These are phyloP conservation scores for Arenicola marina DNA, from an alignment of 2,888 invertebrate genomes.

Conservation along the genomic window DNA sequence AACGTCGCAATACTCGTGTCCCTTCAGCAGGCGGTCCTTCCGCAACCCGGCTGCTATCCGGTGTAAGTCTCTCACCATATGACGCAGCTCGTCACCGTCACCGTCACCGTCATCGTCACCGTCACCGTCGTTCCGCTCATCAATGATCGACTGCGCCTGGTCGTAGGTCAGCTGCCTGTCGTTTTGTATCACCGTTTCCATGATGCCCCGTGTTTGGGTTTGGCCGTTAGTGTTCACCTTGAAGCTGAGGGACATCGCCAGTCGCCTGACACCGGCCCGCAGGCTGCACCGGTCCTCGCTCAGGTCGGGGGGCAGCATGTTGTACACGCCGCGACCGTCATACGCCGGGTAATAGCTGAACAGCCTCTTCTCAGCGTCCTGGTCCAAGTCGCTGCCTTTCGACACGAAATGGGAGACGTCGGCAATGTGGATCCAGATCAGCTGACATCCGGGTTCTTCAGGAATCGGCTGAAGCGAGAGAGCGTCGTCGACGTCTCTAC, in stretches of 20 bases:
- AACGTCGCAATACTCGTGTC: conserved; percentile 39
- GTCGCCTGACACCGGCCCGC: conserved; percentile 61
- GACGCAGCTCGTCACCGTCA: background rate
- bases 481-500: conserved; percentile 93
- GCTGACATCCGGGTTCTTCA: conserved; percentile 68
- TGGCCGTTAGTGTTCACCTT: conserved; percentile 72
- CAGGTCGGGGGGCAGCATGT: conserved; percentile 90
- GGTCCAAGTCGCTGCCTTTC: conserved; percentile 70
- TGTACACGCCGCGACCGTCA: conserved; percentile 68
- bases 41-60: conserved; percentile 39
- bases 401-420: conserved; percentile 85
- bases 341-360: conserved; percentile 63
- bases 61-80: conserved; percentile 26
- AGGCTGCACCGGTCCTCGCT: conserved; percentile 68
- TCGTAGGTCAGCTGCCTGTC: too few species aligned
- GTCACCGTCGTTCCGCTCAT: too few species aligned
- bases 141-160: too few species aligned
- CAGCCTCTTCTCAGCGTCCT: conserved; percentile 76
- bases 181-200: too few species aligned
- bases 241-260: conserved; percentile 89
- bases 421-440: conserved; percentile 86
- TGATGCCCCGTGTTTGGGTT: conserved; percentile 32
- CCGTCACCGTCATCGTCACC: too few species aligned
- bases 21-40: conserved; percentile 47
- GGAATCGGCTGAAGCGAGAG: conserved; percentile 71